Evolutionary conservation across 2,888 invertebrate genomes (phyloP).

Genomic region (Lithodes maja): DNA sequence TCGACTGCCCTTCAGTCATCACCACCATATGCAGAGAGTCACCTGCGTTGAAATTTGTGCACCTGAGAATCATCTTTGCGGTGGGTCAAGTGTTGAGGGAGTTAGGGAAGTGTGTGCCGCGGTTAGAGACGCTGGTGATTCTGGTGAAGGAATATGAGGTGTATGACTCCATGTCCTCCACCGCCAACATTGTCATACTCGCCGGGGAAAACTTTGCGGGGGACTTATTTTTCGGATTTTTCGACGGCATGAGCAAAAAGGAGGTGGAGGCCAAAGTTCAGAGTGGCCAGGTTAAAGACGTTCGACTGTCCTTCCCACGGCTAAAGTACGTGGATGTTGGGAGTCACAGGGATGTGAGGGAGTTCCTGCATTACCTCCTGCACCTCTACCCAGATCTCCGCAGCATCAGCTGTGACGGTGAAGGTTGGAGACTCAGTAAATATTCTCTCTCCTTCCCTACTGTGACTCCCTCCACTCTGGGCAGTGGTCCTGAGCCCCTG

Average conservation of each 20-base stretch:
- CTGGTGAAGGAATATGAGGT: constrained; percentile 26
- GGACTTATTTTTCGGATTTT: constrained; percentile 19
- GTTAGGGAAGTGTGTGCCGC: constrained; percentile 1
- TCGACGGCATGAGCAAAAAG: constrained; percentile 23
- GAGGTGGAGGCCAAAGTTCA: constrained; percentile 10
- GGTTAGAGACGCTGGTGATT: constrained; percentile 12
- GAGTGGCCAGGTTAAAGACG: background rate
- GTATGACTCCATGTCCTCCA: too few species aligned
- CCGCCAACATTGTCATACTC: constrained; percentile 4
- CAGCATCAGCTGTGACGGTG: constrained; percentile 22
- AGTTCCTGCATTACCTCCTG: constrained; percentile 31
- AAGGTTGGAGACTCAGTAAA: constrained; percentile 20
- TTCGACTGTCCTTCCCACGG: constrained; percentile 22
- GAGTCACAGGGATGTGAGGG: constrained; percentile 28
- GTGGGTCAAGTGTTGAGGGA: constrained; percentile 15
- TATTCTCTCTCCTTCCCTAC: constrained; percentile 19
- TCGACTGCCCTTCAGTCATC: constrained; percentile 24
- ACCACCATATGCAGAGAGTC: constrained; percentile 20
- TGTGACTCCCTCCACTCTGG: constrained; percentile 17
- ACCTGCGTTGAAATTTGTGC: constrained; percentile 7
- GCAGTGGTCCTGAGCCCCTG: background rate
- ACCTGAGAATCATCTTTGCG: constrained; percentile 29
- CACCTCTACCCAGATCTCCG: constrained; percentile 13
- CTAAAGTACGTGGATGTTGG: constrained; percentile 37
- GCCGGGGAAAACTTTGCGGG: constrained; percentile 18